These are phyloP conservation scores for Eristalis intricaria DNA, from an alignment of 2,888 invertebrate species.

Conservation along the genomic window DNA sequence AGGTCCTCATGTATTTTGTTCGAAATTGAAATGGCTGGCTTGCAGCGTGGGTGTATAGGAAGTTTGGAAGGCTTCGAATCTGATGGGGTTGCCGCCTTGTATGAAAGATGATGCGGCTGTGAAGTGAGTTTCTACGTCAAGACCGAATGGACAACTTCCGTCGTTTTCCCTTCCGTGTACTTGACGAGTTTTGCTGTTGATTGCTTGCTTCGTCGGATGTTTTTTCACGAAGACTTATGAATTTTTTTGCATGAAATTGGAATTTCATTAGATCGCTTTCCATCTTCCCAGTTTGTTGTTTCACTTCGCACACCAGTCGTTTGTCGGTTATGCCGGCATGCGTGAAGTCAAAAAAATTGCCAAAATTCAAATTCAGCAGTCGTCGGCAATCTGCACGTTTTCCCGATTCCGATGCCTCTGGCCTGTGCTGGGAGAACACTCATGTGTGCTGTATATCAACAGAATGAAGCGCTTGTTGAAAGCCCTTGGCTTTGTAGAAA, in stretches of 20 bases:
- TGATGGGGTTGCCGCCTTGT: too few species aligned
- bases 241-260: constrained; percentile 11
- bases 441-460: background rate
- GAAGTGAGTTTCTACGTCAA: too few species aligned
- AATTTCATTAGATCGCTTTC: constrained; percentile 1
- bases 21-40: too few species aligned
- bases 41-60: too few species aligned
- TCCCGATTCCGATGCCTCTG: background rate
- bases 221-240: constrained; percentile 11
- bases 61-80: too few species aligned
- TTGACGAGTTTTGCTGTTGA: constrained; percentile 35
- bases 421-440: background rate
- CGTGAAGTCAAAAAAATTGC: background rate
- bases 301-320: background rate
- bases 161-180: background rate
- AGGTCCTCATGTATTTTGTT: too few species aligned
- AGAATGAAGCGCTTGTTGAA: background rate
- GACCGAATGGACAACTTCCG: too few species aligned
- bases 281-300: background rate
- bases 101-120: too few species aligned
- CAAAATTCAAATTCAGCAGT: background rate
- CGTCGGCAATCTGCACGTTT: background rate
- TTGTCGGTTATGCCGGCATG: background rate
- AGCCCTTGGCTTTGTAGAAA: background rate
- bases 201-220: constrained; percentile 16